Percentiles rank a stretch among this genome's conserved stretches.
phyloP scores from a whole-genome alignment of 2,113 vertebrate genomes.

The Hippocampus zosterae region DNA sequence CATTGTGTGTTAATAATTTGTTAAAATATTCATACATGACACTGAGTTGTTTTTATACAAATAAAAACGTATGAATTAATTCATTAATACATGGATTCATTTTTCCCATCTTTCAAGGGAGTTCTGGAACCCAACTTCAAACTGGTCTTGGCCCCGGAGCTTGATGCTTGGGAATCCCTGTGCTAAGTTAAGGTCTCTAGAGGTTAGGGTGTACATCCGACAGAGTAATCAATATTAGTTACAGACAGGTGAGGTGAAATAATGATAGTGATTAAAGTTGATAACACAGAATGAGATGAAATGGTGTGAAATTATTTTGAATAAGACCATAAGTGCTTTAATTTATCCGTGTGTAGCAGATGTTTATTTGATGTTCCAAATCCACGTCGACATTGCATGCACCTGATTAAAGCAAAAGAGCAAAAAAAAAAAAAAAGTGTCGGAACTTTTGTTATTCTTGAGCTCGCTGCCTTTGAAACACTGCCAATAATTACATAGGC shows the following conservation, averaged over 20 bases:
- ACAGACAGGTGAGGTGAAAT: not conserved
- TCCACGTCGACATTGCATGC: not conserved
- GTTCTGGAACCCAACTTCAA: not conserved
- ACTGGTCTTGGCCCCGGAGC: not conserved
- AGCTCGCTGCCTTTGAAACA: slow-evolving; percentile 10
- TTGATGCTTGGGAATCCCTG: not conserved
- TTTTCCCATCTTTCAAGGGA: not conserved
- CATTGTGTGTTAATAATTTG: not conserved
- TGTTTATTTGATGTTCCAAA: slow-evolving; percentile 3
- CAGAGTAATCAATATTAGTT: not conserved
- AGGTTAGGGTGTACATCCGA: not conserved
- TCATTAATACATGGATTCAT: not conserved
- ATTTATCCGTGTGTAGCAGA: not conserved
- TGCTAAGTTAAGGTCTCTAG: not conserved
- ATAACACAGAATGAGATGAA: not conserved
- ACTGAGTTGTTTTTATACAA: not conserved
- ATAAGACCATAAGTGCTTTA: not conserved
- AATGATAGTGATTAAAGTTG: not conserved
- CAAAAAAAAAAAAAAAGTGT: not conserved
- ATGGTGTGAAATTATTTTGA: not conserved
- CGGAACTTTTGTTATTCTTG: slow-evolving; percentile 2
- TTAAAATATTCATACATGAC: not conserved
- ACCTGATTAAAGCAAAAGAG: not conserved
- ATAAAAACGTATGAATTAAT: not conserved
- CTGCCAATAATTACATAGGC: slow-evolving; percentile 6